Evolutionary conservation across 2,113 vertebrate genomes (phyloP).

Genomic region (Ciconia maguari): DNA sequence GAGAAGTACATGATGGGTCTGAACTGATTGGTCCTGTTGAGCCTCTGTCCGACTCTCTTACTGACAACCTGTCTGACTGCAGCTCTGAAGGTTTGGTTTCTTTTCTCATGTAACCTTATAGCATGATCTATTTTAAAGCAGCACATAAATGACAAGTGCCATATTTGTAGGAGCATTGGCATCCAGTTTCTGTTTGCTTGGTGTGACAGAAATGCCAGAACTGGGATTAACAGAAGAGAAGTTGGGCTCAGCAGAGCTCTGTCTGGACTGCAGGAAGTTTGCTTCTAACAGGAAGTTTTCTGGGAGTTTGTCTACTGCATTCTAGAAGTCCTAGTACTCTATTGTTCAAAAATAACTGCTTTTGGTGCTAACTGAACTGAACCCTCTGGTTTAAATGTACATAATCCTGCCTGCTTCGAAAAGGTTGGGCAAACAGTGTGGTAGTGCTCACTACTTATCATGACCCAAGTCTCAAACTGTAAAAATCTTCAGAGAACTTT

Average conservation of each 20-base stretch:
- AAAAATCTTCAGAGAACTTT: background rate
- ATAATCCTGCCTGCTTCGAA: background rate
- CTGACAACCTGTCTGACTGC: constrained; percentile 88
- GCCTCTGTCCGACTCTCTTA: constrained; percentile 80
- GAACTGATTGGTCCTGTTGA: constrained; percentile 95
- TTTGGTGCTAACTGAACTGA: background rate
- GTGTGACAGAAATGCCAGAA: background rate
- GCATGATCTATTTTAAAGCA: background rate
- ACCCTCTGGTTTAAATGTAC: background rate
- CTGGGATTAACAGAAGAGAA: background rate
- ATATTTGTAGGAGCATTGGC: background rate
- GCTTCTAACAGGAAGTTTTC: background rate
- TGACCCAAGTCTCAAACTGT: background rate
- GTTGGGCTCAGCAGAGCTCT: background rate
- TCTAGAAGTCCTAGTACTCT: background rate
- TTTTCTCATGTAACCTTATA: background rate
- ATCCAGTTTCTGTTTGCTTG: background rate
- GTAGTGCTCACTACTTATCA: background rate
- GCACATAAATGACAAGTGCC: accelerated
- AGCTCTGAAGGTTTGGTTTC: constrained; percentile 87
- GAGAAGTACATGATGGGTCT: constrained; percentile 92
- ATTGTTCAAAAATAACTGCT: background rate
- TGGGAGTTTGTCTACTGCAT: background rate
- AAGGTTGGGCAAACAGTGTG: background rate
- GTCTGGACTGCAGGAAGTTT: background rate